These are phyloP conservation scores for Acropora yongei DNA, from an alignment of 64 coral and sea anemone genomes.

Conservation along the genomic window DNA sequence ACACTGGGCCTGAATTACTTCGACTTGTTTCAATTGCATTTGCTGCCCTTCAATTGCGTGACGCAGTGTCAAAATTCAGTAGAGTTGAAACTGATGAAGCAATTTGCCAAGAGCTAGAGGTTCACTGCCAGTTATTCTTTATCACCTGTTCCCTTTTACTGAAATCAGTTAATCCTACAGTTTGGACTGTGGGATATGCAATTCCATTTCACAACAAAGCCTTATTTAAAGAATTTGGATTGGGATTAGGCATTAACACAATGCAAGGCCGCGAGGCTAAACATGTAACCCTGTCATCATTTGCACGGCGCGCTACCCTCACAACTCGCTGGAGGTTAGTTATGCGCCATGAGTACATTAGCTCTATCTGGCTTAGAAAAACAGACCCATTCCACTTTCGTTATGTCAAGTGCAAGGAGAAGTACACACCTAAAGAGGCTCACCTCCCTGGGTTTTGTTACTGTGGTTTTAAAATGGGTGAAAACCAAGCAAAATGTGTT, in stretches of 20 bases:
- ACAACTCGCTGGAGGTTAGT: no score
- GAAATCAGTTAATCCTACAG: constrained; percentile 52
- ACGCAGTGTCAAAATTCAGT: no score
- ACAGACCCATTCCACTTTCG: constrained; percentile 16
- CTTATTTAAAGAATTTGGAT: constrained; percentile 24
- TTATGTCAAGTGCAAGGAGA: constrained; percentile 50
- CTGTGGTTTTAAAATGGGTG: no score
- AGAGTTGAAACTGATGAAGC: no score
- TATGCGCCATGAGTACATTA: no score
- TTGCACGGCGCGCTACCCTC: no score
- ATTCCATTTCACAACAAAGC: constrained; percentile 47
- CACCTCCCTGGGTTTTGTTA: background rate
- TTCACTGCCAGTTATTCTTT: constrained; percentile 31
- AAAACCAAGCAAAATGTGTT: no score
- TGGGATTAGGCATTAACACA: constrained; percentile 41
- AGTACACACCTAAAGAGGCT: constrained; percentile 36
- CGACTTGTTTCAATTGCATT: no score
- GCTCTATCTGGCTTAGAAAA: no score
- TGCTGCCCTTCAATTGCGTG: no score
- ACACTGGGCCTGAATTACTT: no score
- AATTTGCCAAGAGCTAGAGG: background rate
- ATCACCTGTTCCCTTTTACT: constrained; percentile 40
- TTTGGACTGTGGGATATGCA: constrained; percentile 70
- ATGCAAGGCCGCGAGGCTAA: constrained; percentile 47
- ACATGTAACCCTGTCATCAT: constrained; percentile 10